Evolutionary conservation across 2,797 vertebrate genomes (phyloP), one percentile per base, ranked within the genome.

Genomic region (Xenops minutus): DNA sequence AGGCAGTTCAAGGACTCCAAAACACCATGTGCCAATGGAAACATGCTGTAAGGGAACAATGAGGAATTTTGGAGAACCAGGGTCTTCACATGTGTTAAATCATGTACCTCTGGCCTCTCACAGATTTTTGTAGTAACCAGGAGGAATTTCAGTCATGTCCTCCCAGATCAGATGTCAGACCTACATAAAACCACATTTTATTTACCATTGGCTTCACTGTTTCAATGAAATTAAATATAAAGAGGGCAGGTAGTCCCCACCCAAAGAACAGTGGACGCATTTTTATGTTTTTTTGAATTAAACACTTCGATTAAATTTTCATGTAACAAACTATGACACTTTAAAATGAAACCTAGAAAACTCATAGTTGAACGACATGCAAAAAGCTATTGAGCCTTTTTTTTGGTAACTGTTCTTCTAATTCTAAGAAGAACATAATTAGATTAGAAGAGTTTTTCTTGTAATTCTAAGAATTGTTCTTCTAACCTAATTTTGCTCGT

Each of bases 381-480:
- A 59, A 64, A 56, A 90, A 36, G 21, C 29, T 80, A 32, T 30
- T 66, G 12, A 58, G n/a, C 68, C 52, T 58, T 90, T 88, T 91
- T 78, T 93, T 92, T 83, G 8, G 26, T 85, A 81, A 82, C 41
- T 63, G 41, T 93, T 91, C 76, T 87, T 87, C 46, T 78, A 66
- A 23, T 86, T 89, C 78, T 41, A 27, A 80, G 63, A 89, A 54
- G 6, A 89, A 43, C 32, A 14, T 79, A 68, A 93, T 85, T 75
- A 51, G 66, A 67, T 78, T 63, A 82, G 46, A 71, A 56, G 8
- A 88, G 30, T 93, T 92, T 52, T 80, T 74, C 20, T 80, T 78
- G 17, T 49, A 19, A 41, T 86, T 77, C 56, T 63, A 23, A 52
- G 66, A 84, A 72, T 64, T 72, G n/a, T 46, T 91, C 26, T 30